Evolutionary conservation across 1,140 invertebrate species (phyloP).

Genomic region (Pseudachorutes palmiensis): DNA sequence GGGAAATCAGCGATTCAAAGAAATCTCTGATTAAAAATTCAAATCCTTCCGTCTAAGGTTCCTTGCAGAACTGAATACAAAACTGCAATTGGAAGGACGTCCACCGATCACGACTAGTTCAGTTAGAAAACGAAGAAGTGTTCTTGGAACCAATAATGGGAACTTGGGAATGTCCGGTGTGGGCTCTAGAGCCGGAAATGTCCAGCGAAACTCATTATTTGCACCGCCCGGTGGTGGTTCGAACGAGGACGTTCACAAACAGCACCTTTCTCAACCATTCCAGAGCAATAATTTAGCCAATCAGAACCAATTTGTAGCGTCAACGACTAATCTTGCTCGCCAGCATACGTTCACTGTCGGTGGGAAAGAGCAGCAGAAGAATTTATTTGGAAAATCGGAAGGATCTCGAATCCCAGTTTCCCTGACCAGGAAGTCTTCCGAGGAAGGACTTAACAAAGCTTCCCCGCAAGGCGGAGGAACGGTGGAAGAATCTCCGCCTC

Average conservation of each 20-base stretch:
- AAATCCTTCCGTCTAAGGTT: no score
- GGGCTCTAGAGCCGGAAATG: slow-evolving; percentile 9
- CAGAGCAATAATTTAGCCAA: slow-evolving; percentile 19
- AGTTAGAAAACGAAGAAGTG: slow-evolving; percentile 23
- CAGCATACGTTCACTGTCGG: slow-evolving; percentile 27
- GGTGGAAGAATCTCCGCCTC: background rate
- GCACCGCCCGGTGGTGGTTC: slow-evolving; percentile 17
- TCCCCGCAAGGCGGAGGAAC: background rate
- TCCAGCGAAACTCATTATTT: slow-evolving; percentile 19
- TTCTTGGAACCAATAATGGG: slow-evolving; percentile 11
- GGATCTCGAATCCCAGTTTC: slow-evolving; percentile 25
- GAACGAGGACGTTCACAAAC: background rate
- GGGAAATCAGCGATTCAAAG: no score
- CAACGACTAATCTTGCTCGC: slow-evolving; percentile 8
- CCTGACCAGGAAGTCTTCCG: slow-evolving; percentile 27
- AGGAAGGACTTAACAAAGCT: slow-evolving; percentile 20
- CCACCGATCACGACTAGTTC: slow-evolving; percentile 27
- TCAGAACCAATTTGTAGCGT: slow-evolving; percentile 16
- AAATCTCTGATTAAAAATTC: no score
- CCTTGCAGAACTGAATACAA: slow-evolving; percentile 32
- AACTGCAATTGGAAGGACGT: slow-evolving; percentile 32
- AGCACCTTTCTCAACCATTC: slow-evolving; percentile 20
- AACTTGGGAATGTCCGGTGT: slow-evolving; percentile 15
- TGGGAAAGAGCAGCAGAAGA: slow-evolving; percentile 14
- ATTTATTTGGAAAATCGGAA: slow-evolving; percentile 11